Percentiles rank a stretch among this genome's conserved stretches.
phyloP scores from a whole-genome alignment of 1,140 invertebrate genomes.

The Drosophila kohkoa region DNA sequence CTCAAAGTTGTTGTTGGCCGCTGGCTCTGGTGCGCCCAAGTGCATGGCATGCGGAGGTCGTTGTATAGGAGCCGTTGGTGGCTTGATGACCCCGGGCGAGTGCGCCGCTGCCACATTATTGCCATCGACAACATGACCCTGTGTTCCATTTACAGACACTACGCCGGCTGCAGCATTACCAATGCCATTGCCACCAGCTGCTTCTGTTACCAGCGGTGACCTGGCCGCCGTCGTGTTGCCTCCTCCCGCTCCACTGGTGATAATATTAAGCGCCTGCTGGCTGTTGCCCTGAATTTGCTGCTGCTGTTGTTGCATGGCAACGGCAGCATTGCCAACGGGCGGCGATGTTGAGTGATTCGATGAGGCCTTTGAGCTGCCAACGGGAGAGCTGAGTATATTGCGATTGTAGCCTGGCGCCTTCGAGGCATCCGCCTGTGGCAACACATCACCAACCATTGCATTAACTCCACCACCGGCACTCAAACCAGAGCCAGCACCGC shows the following conservation, averaged over 20 bases:
- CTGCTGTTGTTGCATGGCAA: slow-evolving; percentile 58
- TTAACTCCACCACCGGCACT: slow-evolving; percentile 71
- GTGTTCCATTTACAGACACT: slow-evolving; percentile 57
- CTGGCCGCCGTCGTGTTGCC: slow-evolving; percentile 51
- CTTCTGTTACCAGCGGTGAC: slow-evolving; percentile 56
- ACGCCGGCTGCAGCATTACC: slow-evolving; percentile 29
- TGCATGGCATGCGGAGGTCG: slow-evolving; percentile 56
- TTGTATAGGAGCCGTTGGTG: slow-evolving; percentile 73
- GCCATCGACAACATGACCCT: slow-evolving; percentile 33
- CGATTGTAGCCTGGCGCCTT: slow-evolving; percentile 93
- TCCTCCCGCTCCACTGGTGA: slow-evolving; percentile 57
- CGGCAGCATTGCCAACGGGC: slow-evolving; percentile 72
- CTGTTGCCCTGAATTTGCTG: slow-evolving; percentile 33
- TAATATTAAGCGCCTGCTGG: slow-evolving; percentile 68
- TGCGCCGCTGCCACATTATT: slow-evolving; percentile 65
- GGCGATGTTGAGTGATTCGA: slow-evolving; percentile 86
- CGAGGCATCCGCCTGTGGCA: slow-evolving; percentile 89
- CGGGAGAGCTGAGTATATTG: slow-evolving; percentile 89
- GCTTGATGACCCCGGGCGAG: slow-evolving; percentile 84
- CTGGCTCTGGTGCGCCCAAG: slow-evolving; percentile 44
- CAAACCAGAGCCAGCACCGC: slow-evolving; percentile 77
- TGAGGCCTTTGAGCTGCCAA: slow-evolving; percentile 88
- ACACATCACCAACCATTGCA: slow-evolving; percentile 85
- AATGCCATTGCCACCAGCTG: slow-evolving; percentile 15
- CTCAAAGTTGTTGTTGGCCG: slow-evolving; percentile 26